Conservation (phyloP, 2,888 invertebrate species). For the Omphaloscelis lunosa region DNA sequence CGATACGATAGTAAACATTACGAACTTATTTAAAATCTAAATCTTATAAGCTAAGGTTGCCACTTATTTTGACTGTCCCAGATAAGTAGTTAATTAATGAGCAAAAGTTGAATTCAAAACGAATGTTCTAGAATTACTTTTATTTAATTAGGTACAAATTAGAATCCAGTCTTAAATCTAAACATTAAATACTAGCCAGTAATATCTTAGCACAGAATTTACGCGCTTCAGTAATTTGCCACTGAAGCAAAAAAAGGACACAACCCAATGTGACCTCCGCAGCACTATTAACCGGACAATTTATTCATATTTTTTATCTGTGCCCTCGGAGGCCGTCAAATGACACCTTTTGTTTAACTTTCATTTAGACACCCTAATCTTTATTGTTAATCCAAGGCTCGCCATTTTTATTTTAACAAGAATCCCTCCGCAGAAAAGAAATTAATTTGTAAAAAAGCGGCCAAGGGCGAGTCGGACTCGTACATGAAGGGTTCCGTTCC, state of each 20-base stretch:
- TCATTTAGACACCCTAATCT: conserved; percentile 66
- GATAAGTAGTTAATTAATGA: background rate
- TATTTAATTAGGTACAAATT: conserved; percentile 6
- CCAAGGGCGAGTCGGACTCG: background rate
- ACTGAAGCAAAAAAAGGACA: conserved; percentile 5
- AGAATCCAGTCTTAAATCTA: background rate
- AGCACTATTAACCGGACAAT: conserved; percentile 54
- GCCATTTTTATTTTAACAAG: conserved; percentile 56
- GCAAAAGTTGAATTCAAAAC: background rate
- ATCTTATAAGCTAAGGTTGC: conserved; percentile 2
- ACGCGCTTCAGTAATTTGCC: conserved; percentile 20
- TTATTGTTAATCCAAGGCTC: conserved; percentile 67
- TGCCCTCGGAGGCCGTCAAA: conserved; percentile 46
- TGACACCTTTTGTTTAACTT: conserved; percentile 68
- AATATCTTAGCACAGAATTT: conserved; percentile 8
- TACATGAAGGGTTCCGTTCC: background rate
- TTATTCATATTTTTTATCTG: conserved; percentile 66
- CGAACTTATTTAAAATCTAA: conserved; percentile 1
- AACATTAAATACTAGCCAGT: background rate
- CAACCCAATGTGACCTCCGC: conserved; percentile 35
- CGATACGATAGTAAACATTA: background rate
- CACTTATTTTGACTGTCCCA: background rate
- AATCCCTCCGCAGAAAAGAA: conserved; percentile 48
- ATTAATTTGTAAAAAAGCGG: conserved; percentile 49
- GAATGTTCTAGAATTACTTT: background rate